A percentile compares a stretch with the other conserved stretches of the same genome.
Conservation (phyloP, 2,888 invertebrate genomes). For the Drosophila infuscata region DNA sequence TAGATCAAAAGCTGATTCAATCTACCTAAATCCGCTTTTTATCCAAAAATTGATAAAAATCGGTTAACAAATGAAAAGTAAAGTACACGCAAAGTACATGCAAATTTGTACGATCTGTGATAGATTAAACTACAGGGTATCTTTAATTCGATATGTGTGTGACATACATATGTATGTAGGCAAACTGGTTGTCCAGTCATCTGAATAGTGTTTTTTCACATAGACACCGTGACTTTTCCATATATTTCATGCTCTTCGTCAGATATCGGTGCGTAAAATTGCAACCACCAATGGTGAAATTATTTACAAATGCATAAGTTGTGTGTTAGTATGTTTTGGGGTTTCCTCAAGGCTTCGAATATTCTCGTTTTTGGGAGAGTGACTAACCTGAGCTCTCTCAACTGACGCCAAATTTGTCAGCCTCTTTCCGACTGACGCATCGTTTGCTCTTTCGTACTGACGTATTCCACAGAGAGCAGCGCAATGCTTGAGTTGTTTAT, state of each 20-base stretch:
- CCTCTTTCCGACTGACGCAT: conserved; percentile 16
- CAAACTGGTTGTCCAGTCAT: conserved; percentile 19
- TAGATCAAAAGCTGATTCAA: neutral
- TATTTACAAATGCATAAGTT: conserved; percentile 12
- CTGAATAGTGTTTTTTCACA: neutral
- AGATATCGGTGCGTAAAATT: conserved; percentile 8
- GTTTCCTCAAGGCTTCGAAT: neutral
- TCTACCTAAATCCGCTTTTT: no score
- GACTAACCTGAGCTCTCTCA: neutral
- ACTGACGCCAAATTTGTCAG: neutral
- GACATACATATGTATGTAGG: neutral
- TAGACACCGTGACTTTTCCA: neutral
- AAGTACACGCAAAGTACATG: neutral
- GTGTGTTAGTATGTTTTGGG: neutral
- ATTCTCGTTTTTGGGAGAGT: neutral
- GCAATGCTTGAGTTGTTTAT: conserved; percentile 28
- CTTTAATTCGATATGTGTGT: neutral
- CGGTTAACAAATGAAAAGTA: neutral
- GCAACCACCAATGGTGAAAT: conserved; percentile 1
- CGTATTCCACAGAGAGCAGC: conserved; percentile 41
- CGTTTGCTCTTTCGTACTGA: conserved; percentile 25
- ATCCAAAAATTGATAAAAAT: no score
- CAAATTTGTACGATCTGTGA: neutral
- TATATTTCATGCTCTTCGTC: conserved; percentile 4
- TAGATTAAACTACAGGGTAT: neutral